Base-by-base conservation (phyloP, 2,113 vertebrate genomes). In the Hipposideros armiger region DNA sequence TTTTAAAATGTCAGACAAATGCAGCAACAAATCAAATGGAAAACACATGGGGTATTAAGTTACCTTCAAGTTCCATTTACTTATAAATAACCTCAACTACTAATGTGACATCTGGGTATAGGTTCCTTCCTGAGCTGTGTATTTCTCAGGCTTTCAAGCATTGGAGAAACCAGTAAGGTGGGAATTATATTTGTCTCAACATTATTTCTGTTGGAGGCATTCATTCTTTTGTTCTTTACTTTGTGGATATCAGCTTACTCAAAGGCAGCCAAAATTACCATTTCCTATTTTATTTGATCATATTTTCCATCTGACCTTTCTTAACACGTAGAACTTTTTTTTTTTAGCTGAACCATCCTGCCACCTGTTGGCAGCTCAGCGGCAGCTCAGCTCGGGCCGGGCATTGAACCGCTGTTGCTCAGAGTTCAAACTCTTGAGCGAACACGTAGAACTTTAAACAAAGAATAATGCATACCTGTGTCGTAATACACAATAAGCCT, bases 401-500 rank as follows among this genome's bases (percentile, higher is more conserved):
- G 36, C 36, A 36, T 36, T 36, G 36, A 36, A 36, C 36, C 36
- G 36, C 36, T 36, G 36, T 36, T 36, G 36, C 36, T 36, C 36
- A 36, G 36, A 36, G 36, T 36, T 36, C 36, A 36, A 36, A 36
- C 36, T 36, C 36, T 36, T 36, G 36, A 36, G 36, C 36, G 36
- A 66, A 74, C 28, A 40, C 8, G 16, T 9, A 87, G 78, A 85
- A 90, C 42, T 52, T 3, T 28, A 2, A 11, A 80, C 26, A 72
- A 32, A 36, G 28, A 62, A 72, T 67, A 76, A 52, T 26, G 30
- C 98, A 85, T 96, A 99, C 99, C 99, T 97, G 97, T 99, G 94
- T 99, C 98, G 0, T 99, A 99, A 96, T 97, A 98, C 87, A 99
- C 98, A 1, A 97, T 19, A 70, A 99, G 97, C 91, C 98, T 98